A percentile compares a stretch with the other conserved stretches of the same genome.
phyloP scores from a whole-genome alignment of 2,797 vertebrate genomes.

The Enteromius fasciolatus region DNA sequence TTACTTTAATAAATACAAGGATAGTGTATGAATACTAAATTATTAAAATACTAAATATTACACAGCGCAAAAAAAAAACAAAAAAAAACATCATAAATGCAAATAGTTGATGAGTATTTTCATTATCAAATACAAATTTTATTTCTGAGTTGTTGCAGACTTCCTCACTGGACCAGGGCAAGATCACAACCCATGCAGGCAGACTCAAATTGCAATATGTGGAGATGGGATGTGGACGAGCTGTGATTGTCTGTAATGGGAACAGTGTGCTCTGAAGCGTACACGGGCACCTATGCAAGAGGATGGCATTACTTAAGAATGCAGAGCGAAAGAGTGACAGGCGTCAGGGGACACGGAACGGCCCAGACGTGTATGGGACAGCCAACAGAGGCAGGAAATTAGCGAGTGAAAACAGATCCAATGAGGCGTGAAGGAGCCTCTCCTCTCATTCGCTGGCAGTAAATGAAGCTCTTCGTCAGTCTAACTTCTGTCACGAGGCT shows the following conservation, averaged over 20 bases:
- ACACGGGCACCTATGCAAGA: slow-evolving; percentile 13
- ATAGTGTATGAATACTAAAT: no score
- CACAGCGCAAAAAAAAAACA: not conserved
- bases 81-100: not conserved
- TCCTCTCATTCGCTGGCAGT: slow-evolving; percentile 58
- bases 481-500: slow-evolving; percentile 40
- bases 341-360: slow-evolving; percentile 52
- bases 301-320: slow-evolving; percentile 36
- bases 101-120: not conserved
- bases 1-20: not conserved
- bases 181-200: slow-evolving; percentile 11
- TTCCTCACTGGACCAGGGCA: slow-evolving; percentile 6
- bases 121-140: not conserved
- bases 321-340: slow-evolving; percentile 55
- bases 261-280: slow-evolving; percentile 21
- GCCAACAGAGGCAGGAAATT: slow-evolving; percentile 74
- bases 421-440: slow-evolving; percentile 80
- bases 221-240: not conserved
- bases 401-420: slow-evolving; percentile 80
- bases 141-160: not conserved
- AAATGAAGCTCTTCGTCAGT: slow-evolving; percentile 54
- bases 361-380: slow-evolving; percentile 51
- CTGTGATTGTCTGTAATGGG: slow-evolving; percentile 11
- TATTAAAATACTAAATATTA: not conserved
- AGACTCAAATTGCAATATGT: slow-evolving; percentile 17